phyloP scores from a whole-genome alignment of 2,113 vertebrate species.

The Odocoileus virginianus region DNA sequence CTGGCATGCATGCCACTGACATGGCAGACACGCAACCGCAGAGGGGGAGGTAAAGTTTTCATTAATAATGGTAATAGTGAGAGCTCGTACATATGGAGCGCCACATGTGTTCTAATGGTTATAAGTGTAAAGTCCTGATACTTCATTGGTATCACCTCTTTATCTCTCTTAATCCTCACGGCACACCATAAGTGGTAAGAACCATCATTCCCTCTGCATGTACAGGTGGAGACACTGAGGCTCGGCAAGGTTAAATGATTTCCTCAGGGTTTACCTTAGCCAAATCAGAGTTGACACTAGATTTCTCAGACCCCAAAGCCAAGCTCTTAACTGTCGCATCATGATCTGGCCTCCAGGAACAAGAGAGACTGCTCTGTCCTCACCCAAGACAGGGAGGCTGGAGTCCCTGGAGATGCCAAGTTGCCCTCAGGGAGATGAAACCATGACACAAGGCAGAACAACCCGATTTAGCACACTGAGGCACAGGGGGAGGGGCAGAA shows the following conservation, averaged over 20 bases:
- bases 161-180: background rate
- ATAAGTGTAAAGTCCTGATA: background rate
- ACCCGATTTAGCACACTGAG: background rate
- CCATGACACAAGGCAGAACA: background rate
- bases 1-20: background rate
- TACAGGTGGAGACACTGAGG: background rate
- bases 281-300: background rate
- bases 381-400: background rate
- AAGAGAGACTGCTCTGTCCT: background rate
- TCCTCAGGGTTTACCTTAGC: background rate
- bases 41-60: background rate
- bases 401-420: background rate
- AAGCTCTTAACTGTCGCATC: background rate
- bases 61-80: background rate
- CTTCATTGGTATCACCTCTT: background rate
- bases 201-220: background rate
- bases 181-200: background rate
- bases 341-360: background rate
- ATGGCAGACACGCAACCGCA: background rate
- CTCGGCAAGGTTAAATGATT: background rate
- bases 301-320: background rate
- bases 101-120: background rate
- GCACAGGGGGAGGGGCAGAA: background rate
- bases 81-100: background rate
- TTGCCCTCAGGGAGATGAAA: background rate